Conservation (phyloP, 1,140 invertebrate genomes). For the Sitobion miscanthi region DNA sequence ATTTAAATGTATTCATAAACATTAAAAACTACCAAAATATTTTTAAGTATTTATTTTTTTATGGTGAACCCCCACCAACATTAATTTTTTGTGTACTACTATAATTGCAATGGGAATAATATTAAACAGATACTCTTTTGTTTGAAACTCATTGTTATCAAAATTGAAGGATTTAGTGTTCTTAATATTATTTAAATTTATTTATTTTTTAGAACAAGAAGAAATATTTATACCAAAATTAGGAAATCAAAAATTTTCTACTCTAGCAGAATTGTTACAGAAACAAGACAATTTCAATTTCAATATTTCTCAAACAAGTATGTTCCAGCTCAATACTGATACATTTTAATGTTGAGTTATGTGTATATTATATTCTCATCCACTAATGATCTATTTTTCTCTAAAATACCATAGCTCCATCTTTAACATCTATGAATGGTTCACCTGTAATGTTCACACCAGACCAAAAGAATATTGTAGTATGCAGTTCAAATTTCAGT, state of each 20-base stretch:
- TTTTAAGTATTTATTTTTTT: no score
- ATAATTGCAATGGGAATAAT: background rate
- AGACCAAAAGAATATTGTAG: slow-evolving; percentile 21
- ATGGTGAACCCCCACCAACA: no score
- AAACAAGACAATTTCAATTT: slow-evolving; percentile 22
- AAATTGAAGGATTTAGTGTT: background rate
- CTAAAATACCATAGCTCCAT: background rate
- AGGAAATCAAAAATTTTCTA: slow-evolving; percentile 49
- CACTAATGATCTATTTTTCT: background rate
- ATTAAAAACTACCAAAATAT: no score
- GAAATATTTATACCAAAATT: slow-evolving; percentile 43
- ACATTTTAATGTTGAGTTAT: background rate
- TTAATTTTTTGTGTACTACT: no score
- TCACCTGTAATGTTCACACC: slow-evolving; percentile 3
- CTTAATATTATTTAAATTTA: background rate
- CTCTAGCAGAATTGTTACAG: slow-evolving; percentile 37
- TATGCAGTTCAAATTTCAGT: slow-evolving; percentile 46
- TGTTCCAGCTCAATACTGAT: background rate
- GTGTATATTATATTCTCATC: background rate
- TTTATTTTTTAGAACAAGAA: slow-evolving; percentile 35
- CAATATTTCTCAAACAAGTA: slow-evolving; percentile 30
- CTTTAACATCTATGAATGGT: slow-evolving; percentile 8
- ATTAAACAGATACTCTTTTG: background rate
- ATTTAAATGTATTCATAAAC: no score
- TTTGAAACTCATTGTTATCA: background rate